A percentile compares a stretch with the other conserved stretches of the same genome.
Conservation (phyloP, 2,888 invertebrate genomes). For the Dolichopus griseipennis region DNA sequence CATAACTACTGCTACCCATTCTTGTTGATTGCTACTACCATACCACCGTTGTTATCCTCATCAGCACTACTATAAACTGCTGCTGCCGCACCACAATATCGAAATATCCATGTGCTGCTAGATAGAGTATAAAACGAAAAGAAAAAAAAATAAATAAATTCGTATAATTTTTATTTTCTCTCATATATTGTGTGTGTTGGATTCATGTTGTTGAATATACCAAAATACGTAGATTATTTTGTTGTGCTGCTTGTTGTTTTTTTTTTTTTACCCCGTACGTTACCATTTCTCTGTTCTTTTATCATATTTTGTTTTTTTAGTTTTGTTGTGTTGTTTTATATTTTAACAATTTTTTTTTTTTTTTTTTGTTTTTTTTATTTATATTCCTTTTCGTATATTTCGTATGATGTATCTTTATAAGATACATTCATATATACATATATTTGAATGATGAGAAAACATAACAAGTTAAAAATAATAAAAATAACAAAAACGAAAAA, state of each 20-base stretch:
- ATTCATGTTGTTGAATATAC: not conserved
- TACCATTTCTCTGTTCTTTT: too few relatives aligned
- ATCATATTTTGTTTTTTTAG: too few relatives aligned
- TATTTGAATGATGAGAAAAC: constrained; percentile 2
- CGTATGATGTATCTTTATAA: not conserved
- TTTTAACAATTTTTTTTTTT: not conserved
- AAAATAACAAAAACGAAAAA: not conserved
- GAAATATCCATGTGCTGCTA: too few relatives aligned
- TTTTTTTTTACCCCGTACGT: constrained; percentile 1
- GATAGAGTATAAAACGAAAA: too few relatives aligned
- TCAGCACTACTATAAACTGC: too few relatives aligned
- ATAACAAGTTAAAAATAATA: constrained; percentile 3
- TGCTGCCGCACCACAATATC: too few relatives aligned
- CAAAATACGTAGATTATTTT: not conserved
- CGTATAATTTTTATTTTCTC: not conserved
- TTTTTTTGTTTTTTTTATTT: not conserved
- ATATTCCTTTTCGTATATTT: not conserved
- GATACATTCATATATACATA: not conserved
- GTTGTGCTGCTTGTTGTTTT: too few relatives aligned
- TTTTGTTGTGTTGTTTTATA: too few relatives aligned
- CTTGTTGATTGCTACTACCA: too few relatives aligned
- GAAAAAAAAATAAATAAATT: too few relatives aligned
- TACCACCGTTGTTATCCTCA: too few relatives aligned
- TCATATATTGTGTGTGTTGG: not conserved
- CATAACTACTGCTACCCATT: too few relatives aligned